phyloP scores from a whole-genome alignment of 2,888 invertebrate genomes.

The Emesis furor region DNA sequence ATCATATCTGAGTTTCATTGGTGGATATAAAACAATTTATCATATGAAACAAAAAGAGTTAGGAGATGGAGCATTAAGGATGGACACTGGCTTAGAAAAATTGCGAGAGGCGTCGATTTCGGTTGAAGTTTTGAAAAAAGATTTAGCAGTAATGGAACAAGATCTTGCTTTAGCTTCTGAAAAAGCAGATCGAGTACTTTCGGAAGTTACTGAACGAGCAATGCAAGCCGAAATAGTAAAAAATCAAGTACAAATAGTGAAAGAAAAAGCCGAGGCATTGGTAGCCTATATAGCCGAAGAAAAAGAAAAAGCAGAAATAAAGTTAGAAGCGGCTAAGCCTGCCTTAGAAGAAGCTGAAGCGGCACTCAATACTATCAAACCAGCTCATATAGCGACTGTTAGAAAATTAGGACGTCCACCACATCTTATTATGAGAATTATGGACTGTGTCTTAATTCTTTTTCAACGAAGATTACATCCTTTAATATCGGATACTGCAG shows the following conservation, averaged over 20 bases:
- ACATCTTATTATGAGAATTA: constrained; percentile 99
- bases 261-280: constrained; percentile 98
- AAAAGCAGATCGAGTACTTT: constrained; percentile 97
- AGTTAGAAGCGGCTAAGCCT: constrained; percentile 98
- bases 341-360: constrained; percentile 98
- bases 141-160: constrained; percentile 98
- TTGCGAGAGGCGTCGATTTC: constrained; percentile 98
- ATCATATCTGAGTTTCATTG: constrained; percentile 98
- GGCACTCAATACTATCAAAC: constrained; percentile 98
- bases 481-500: constrained; percentile 95
- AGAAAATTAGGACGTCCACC: constrained; percentile 98
- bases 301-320: constrained; percentile 97
- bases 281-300: constrained; percentile 97
- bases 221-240: constrained; percentile 99
- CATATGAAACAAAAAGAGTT: constrained; percentile 97
- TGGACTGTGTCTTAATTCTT: constrained; percentile 98
- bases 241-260: constrained; percentile 98
- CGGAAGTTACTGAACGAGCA: constrained; percentile 98
- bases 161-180: constrained; percentile 98
- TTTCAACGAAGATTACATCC: constrained; percentile 98
- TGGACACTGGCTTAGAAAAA: constrained; percentile 99
- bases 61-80: constrained; percentile 97
- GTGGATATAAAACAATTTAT: constrained; percentile 98
- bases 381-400: constrained; percentile 98
- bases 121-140: constrained; percentile 97